Percentiles rank a stretch among this genome's conserved stretches.
These are phyloP conservation scores for Sus scrofa DNA, from an alignment of 2,113 vertebrate species.

Conservation along the genomic window T2T-Sscrofa CM000814.6:120093501-120094000, in stretches of 20 bases:
- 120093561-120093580: neutral
- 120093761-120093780: neutral
- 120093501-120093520: neutral
- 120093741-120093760: neutral
- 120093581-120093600: neutral
- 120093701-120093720: neutral
- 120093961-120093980: neutral
- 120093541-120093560: neutral
- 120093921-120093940: neutral
- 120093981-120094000: neutral
- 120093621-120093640: neutral
- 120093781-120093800: neutral
- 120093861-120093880: neutral
- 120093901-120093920: neutral
- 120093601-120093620: neutral
- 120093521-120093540: neutral
- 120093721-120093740: neutral
- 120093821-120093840: neutral
- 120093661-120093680: neutral
- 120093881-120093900: neutral
- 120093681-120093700: neutral
- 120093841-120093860: neutral
- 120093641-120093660: neutral
- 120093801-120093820: neutral
- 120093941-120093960: neutral